Conservation (phyloP, 2,113 vertebrate genomes). For the Gulo gulo region DNA sequence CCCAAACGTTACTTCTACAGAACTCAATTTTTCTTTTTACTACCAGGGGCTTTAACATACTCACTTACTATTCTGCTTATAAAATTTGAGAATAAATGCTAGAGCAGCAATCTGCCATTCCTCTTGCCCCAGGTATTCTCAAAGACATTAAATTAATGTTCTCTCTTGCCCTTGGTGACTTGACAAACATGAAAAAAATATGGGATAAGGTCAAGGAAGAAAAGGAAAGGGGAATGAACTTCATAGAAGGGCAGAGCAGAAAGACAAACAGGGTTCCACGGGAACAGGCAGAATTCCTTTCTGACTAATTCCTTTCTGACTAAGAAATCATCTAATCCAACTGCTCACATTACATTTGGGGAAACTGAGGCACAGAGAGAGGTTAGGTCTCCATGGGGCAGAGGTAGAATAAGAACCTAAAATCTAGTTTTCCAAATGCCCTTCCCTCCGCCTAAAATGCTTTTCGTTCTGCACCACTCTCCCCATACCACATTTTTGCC, state of each 20-base stretch:
- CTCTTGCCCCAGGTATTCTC: not conserved
- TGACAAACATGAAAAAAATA: not conserved
- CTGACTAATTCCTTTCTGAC: no score
- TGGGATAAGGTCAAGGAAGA: not conserved
- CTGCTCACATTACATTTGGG: not conserved
- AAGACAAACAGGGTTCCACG: accelerated
- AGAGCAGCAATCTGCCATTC: not conserved
- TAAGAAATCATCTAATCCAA: not conserved
- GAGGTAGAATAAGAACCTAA: not conserved
- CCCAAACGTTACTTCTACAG: not conserved
- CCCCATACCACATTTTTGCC: not conserved
- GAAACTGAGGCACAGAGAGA: not conserved
- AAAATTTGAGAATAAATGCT: not conserved
- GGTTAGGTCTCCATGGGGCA: no score
- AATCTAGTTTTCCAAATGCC: not conserved
- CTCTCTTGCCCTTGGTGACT: not conserved
- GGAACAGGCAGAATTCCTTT: not conserved
- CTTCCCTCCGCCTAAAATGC: no score
- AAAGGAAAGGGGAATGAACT: not conserved
- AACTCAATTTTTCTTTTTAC: not conserved
- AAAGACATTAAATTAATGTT: not conserved
- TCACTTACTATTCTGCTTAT: not conserved
- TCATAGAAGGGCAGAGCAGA: not conserved
- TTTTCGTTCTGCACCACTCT: not conserved
- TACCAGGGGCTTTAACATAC: not conserved